Conservation (phyloP, 2,888 invertebrate species). For the Drosophila leonis region DNA sequence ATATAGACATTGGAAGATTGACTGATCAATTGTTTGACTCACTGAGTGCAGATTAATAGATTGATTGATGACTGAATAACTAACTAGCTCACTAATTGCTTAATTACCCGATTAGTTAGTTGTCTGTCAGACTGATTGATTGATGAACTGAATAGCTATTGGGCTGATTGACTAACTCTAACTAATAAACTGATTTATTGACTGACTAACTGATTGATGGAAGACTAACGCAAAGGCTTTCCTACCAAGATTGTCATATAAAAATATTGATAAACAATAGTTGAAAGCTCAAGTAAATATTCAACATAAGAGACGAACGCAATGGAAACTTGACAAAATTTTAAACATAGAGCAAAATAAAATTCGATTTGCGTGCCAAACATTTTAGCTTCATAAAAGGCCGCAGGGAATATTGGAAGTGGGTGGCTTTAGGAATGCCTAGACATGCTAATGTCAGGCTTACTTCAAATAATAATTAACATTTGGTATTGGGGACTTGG, state of each 20-base stretch:
- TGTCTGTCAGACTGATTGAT: neutral
- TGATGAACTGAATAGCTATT: no score
- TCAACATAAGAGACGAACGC: neutral
- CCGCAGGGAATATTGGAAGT: conserved; percentile 2
- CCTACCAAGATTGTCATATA: neutral
- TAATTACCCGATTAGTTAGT: neutral
- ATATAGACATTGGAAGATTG: no score
- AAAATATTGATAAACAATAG: neutral
- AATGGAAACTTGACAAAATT: neutral
- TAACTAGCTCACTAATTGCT: neutral
- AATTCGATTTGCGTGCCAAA: conserved; percentile 4
- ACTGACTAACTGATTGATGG: neutral
- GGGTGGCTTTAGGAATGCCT: neutral
- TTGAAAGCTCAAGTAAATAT: neutral
- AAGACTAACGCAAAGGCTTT: neutral
- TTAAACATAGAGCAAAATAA: no score
- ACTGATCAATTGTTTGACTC: neutral
- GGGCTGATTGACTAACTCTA: neutral
- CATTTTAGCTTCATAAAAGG: neutral
- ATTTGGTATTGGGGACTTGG: conserved; percentile 11
- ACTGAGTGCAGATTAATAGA: no score
- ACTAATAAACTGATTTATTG: neutral
- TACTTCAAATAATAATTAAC: conserved; percentile 40
- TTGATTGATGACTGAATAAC: neutral
- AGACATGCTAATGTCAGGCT: conserved; percentile 19